A percentile compares a stretch with the other conserved stretches of the same genome.
Evolutionary conservation across 2,113 vertebrate species (phyloP).

Genomic region (Dipodomys merriami): DNA sequence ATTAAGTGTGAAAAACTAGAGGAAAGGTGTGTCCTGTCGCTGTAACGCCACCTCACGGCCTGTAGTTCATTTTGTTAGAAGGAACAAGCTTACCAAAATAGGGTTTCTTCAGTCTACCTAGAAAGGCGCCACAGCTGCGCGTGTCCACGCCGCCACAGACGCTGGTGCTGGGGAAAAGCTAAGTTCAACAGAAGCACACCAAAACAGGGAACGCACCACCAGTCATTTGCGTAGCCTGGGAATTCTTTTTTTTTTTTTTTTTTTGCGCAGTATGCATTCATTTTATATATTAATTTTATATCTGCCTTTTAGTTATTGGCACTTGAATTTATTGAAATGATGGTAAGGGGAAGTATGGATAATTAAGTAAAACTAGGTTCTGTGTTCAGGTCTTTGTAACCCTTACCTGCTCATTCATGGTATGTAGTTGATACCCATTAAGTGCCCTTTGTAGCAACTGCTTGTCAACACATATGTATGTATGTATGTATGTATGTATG

Average conservation of each 20-base stretch:
- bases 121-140: rapidly evolving
- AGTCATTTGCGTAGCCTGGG: constrained; percentile 6
- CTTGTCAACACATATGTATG: background rate
- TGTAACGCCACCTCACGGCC: rapidly evolving
- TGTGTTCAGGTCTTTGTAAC: constrained; percentile 54
- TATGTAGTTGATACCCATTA: background rate
- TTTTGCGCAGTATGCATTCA: too few relatives aligned
- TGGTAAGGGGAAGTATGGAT: constrained; percentile 20
- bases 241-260: background rate
- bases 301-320: constrained; percentile 22
- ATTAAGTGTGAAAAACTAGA: background rate
- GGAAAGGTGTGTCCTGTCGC: rapidly evolving
- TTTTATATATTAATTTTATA: background rate
- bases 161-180: background rate
- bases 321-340: constrained; percentile 45
- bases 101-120: background rate
- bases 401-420: background rate
- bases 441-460: rapidly evolving
- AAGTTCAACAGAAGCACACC: background rate
- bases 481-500: background rate
- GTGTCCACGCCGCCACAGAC: background rate
- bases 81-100: background rate
- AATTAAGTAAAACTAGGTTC: constrained; percentile 27
- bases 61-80: background rate
- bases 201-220: background rate